phyloP scores from a whole-genome alignment of 2,113 vertebrate species.

The Notothenia rossii region DNA sequence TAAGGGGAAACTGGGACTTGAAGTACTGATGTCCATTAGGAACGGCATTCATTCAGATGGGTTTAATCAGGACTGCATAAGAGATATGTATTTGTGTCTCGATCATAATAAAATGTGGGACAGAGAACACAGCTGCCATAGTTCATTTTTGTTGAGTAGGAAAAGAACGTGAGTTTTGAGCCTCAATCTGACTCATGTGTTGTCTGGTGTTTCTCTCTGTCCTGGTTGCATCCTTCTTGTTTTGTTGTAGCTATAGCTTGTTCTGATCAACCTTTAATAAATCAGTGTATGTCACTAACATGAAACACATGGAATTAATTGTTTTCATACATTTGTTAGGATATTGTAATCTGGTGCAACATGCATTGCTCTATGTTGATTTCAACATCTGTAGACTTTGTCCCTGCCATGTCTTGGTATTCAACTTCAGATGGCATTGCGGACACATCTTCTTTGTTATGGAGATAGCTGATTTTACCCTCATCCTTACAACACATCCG shows the following conservation, averaged over 20 bases:
- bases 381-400: conserved; percentile 2
- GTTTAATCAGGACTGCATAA: conserved; percentile 7
- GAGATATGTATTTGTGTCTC: background rate
- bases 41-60: conserved; percentile 6
- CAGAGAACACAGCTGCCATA: conserved; percentile 12
- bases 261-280: background rate
- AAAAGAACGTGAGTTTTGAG: too few species aligned
- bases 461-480: background rate
- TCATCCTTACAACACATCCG: too few species aligned
- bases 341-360: background rate
- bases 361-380: conserved; percentile 10
- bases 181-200: conserved; percentile 29
- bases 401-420: background rate
- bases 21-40: background rate
- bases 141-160: background rate
- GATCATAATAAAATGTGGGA: conserved; percentile 5
- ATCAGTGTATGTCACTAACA: background rate
- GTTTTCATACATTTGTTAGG: background rate
- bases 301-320: background rate
- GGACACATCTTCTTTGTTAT: background rate
- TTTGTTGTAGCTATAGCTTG: background rate
- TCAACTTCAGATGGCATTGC: background rate
- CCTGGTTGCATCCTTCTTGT: background rate
- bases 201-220: background rate
- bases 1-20: conserved; percentile 42